Percentiles rank a stretch among this genome's conserved stretches.
phyloP scores from a whole-genome alignment of 2,113 vertebrate genomes.

The Centropus unirufus region DNA sequence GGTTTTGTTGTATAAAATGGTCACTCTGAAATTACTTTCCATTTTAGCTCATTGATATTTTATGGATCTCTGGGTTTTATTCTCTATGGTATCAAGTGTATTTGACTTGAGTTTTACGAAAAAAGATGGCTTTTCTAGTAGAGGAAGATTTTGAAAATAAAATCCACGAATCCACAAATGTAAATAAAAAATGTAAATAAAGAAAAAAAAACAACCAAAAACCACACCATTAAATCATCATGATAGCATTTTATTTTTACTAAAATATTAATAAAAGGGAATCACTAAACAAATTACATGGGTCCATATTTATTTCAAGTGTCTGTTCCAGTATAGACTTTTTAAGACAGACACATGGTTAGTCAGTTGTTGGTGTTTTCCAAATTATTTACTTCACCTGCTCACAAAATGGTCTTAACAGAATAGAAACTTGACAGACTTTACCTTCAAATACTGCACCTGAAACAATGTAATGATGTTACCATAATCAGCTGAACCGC shows the following conservation, averaged over 20 bases:
- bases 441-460: neutral
- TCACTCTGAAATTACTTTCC: neutral
- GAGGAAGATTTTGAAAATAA: neutral
- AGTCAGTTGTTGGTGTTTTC: neutral
- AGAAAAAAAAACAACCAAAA: neutral
- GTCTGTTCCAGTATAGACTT: neutral
- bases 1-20: neutral
- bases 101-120: neutral
- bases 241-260: neutral
- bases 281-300: neutral
- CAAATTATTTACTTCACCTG: neutral
- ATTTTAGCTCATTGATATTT: neutral
- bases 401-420: neutral
- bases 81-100: neutral
- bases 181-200: neutral
- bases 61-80: neutral
- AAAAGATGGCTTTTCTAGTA: neutral
- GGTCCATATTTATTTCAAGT: constrained; percentile 19
- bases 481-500: neutral
- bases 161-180: neutral
- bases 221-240: neutral
- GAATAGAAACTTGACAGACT: neutral
- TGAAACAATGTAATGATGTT: neutral
- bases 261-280: constrained; percentile 32
- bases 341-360: neutral